A percentile compares a stretch with the other conserved stretches of the same genome.
phyloP scores from a whole-genome alignment of 2,113 vertebrate genomes.

The Calidris pugnax region DNA sequence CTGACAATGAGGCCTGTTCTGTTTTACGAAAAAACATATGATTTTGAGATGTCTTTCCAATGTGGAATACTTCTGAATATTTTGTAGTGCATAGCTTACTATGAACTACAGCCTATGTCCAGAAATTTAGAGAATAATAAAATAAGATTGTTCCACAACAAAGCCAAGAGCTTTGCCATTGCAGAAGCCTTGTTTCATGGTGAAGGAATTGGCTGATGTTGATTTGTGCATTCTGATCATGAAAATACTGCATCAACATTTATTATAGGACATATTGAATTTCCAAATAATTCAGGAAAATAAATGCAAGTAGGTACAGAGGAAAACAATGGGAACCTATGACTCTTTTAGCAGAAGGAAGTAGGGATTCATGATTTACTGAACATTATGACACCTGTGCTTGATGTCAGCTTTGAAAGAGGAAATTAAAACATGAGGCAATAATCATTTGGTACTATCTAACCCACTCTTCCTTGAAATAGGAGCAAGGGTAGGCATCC shows the following conservation, averaged over 20 bases:
- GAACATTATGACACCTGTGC: not conserved
- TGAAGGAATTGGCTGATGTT: not conserved
- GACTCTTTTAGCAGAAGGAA: not conserved
- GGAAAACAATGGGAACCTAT: not conserved
- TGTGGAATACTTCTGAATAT: not conserved
- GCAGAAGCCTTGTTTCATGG: rapidly evolving
- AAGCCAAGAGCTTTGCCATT: rapidly evolving
- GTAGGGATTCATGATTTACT: not conserved
- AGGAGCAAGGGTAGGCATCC: not conserved
- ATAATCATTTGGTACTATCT: rapidly evolving
- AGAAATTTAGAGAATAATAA: not conserved
- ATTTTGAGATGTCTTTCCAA: not conserved
- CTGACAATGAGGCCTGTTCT: rapidly evolving
- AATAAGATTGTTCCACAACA: not conserved
- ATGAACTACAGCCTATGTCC: rapidly evolving
- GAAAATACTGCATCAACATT: not conserved
- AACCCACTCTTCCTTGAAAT: rapidly evolving
- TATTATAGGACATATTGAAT: not conserved
- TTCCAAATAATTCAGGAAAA: not conserved
- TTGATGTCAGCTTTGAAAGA: not conserved
- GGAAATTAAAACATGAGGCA: not conserved
- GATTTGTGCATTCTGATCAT: not conserved
- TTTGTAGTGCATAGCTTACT: not conserved
- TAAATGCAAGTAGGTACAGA: rapidly evolving
- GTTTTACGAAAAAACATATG: rapidly evolving